Evolutionary conservation across 2,888 invertebrate species (phyloP), one percentile per base, ranked within the genome.

Genomic region (Brachypalpus laphriformis): DNA sequence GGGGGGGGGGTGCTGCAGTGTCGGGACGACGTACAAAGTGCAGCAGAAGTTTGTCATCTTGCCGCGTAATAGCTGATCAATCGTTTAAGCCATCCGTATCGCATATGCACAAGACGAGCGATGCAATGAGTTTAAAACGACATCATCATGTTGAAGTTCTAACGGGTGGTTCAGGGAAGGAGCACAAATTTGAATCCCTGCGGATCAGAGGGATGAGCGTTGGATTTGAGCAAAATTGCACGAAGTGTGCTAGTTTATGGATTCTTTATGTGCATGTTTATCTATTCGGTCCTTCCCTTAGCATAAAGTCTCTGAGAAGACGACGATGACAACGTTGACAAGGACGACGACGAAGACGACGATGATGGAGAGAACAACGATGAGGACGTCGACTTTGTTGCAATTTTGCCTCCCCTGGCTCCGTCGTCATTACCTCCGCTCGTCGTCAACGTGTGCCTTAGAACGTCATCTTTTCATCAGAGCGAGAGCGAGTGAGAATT

Each of bases 1-100:
- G n/a, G n/a, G n/a, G n/a, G n/a, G n/a, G n/a, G n/a, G n/a, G n/a
- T n/a, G n/a, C n/a, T n/a, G 40, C 40, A 40, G 14, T 31, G 54
- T 54, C 54, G 71, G 74, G 61, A 75, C 68, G 54, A 40, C 54
- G 47, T 45, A 16, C 57, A 66, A 75, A 75, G 56, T 63, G 70
- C 70, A 75, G 34, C 37, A 63, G 54, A 76, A 80, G 85, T 85
- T 85, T 85, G 85, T 81, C 81, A 85, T 85, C 56, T 45, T 81
- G 81, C 66, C 81, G 75, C 85, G 71, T 85, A 85, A 85, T 85
- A 81, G 85, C 75, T 85, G 85, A 85, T 85, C 85, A 85, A 85
- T 85, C 85, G 85, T 71, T 81, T 85, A 80, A 85, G 81, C 81
- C 61, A 76, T 85, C 74, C 68, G 68, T 31, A 80, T 65, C 68